Conservation (phyloP, 2,888 invertebrate species). For the Hirtodrosophila confusa region DNA sequence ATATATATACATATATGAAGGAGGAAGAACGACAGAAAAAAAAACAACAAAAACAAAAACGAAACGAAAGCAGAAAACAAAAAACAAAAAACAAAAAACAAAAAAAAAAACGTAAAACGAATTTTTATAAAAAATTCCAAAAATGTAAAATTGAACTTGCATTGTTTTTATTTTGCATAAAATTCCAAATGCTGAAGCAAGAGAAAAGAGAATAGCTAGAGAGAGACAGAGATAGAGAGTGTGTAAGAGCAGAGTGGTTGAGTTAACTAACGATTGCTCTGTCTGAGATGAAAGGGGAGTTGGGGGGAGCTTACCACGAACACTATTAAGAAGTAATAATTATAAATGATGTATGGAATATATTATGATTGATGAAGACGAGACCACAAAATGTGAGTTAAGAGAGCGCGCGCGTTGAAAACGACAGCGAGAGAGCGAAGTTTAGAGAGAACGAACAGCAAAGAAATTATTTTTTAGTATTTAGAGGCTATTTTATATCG, state of each 20-base stretch:
- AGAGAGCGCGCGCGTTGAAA: conserved; percentile 69
- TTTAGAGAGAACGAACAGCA: conserved; percentile 36
- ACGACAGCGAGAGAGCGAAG: conserved; percentile 39
- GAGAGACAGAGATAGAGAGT: not conserved
- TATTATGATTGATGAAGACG: conserved; percentile 21
- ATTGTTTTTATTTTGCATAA: conserved; percentile 51
- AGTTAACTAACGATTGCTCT: conserved; percentile 58
- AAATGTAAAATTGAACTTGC: conserved; percentile 44
- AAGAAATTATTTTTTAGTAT: conserved; percentile 82
- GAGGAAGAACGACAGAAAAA: conserved; percentile 5
- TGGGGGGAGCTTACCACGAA: conserved; percentile 33
- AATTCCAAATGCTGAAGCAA: conserved; percentile 69
- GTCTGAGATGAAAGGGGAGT: conserved; percentile 34
- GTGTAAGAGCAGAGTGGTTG: conserved; percentile 45
- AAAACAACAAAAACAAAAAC: conserved; percentile 26
- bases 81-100: conserved; percentile 14
- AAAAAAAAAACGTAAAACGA: conserved; percentile 54
- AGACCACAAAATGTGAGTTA: conserved; percentile 49
- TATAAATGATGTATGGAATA: conserved; percentile 21
- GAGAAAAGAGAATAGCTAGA: conserved; percentile 12
- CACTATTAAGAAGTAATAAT: conserved; percentile 39
- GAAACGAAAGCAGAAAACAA: conserved; percentile 1
- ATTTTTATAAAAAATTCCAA: conserved; percentile 72
- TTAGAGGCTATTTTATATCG: conserved; percentile 84
- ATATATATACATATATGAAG: conserved; percentile 22